Evolutionary conservation across 2,888 invertebrate genomes (phyloP), one percentile per base, ranked within the genome.

Genomic region (Dasypolia templi): DNA sequence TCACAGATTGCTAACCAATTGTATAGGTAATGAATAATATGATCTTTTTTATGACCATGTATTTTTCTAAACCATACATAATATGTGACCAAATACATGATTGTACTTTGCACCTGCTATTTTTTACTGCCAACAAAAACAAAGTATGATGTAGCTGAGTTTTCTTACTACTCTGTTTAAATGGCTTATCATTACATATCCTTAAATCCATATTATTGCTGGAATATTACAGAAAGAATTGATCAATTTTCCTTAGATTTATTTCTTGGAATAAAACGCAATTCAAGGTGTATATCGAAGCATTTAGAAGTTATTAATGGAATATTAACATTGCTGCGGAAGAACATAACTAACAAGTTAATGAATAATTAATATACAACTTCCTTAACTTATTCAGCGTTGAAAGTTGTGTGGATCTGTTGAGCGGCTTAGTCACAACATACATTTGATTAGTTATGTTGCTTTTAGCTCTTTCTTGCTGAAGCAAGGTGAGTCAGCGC

Each of bases 381-480:
- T 85, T 77, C 56, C 72, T 75, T 82, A 78, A 83, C 75, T 29
- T 75, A 77, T 72, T 66, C 72, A 82, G 72, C 26, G 85, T 85
- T 85, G 82, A 83, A 85, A 85, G 72, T 75, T 71, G 61, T 58
- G 67, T 63, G 81, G 51, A 65, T 71, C 58, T 59, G 58, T 56
- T 65, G 29, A 72, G 56, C 39, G 35, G 17, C 51, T 39, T 53
- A 42, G 22, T 32, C 32, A 51, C 32, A 51, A 5, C 44, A 17
- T 29, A 42, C 44, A 26, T 19, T 11, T n/a, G 49, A 69, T 79
- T 46, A 56, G 9, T 46, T 49, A 32, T 14, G 14, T 79, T 7
- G 53, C 26, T 22, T 49, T 44, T 62, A 42, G 12, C 42, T 29
- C 3, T 62, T 62, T 35, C 19, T 49, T 67, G 42, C 32, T 32